phyloP scores from a whole-genome alignment of 2,888 invertebrate species.

The Rosalia funebris region DNA sequence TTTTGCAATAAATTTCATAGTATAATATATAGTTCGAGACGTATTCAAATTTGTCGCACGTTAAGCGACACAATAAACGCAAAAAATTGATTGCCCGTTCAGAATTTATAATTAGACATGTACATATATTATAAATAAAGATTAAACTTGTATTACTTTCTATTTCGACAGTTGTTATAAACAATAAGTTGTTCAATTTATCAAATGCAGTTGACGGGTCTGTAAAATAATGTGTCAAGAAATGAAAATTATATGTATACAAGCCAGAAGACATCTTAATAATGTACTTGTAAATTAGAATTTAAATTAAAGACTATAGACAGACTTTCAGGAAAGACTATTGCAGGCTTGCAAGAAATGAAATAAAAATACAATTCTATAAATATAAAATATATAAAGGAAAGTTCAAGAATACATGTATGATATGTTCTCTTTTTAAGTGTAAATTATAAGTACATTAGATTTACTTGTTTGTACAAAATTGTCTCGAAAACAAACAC shows the following conservation, averaged over 20 bases:
- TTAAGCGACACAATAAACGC: not conserved
- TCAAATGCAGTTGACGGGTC: not conserved
- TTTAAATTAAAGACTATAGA: too few relatives aligned
- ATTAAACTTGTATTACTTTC: constrained; percentile 4
- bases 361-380: too few relatives aligned
- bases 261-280: not conserved
- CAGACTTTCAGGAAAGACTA: too few relatives aligned
- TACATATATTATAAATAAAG: not conserved
- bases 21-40: constrained; percentile 1
- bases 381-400: too few relatives aligned
- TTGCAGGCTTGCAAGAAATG: too few relatives aligned
- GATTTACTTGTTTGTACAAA: too few relatives aligned
- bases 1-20: constrained; percentile 1
- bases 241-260: not conserved
- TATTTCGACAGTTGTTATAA: not conserved
- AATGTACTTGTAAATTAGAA: not conserved
- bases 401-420: too few relatives aligned
- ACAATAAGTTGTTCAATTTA: not conserved
- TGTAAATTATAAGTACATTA: too few relatives aligned
- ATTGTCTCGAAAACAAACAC: too few relatives aligned
- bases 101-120: constrained; percentile 3
- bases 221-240: not conserved
- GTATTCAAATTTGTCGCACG: not conserved
- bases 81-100: not conserved
- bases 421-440: too few relatives aligned